phyloP scores from a whole-genome alignment of 2,888 invertebrate genomes.

The Nineta flava region DNA sequence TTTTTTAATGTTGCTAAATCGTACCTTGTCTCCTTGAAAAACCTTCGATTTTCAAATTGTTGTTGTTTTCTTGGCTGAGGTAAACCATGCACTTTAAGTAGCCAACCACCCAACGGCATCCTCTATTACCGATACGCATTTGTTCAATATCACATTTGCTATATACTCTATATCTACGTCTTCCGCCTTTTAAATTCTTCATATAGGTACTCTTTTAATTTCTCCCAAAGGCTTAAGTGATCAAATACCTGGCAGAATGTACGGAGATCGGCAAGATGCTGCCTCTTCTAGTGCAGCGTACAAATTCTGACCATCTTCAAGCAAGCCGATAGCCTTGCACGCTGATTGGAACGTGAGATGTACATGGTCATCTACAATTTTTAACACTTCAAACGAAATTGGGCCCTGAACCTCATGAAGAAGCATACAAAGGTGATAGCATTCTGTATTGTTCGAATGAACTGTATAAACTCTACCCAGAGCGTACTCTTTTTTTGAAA shows the following conservation, averaged over 20 bases:
- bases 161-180: neutral
- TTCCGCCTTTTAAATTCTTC: conserved; percentile 5
- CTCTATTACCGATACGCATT: conserved; percentile 16
- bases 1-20: conserved; percentile 8
- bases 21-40: too few relatives aligned
- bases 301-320: conserved; percentile 16
- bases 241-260: conserved; percentile 15
- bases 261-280: conserved; percentile 8
- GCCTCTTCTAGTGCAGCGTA: conserved; percentile 12
- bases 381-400: conserved; percentile 17
- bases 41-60: conserved; percentile 11
- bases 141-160: neutral
- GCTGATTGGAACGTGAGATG: conserved; percentile 15
- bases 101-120: too few relatives aligned
- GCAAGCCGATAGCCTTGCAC: conserved; percentile 13
- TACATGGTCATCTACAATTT: conserved; percentile 17
- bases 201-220: conserved; percentile 7
- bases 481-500: neutral
- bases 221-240: conserved; percentile 8
- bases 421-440: conserved; percentile 17
- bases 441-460: conserved; percentile 16
- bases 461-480: conserved; percentile 12
- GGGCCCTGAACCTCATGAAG: conserved; percentile 17
- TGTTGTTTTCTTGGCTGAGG: conserved; percentile 11
- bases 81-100: too few relatives aligned